phyloP scores from a whole-genome alignment of 2,888 invertebrate species.

The Petrolisthes cinctipes region DNA sequence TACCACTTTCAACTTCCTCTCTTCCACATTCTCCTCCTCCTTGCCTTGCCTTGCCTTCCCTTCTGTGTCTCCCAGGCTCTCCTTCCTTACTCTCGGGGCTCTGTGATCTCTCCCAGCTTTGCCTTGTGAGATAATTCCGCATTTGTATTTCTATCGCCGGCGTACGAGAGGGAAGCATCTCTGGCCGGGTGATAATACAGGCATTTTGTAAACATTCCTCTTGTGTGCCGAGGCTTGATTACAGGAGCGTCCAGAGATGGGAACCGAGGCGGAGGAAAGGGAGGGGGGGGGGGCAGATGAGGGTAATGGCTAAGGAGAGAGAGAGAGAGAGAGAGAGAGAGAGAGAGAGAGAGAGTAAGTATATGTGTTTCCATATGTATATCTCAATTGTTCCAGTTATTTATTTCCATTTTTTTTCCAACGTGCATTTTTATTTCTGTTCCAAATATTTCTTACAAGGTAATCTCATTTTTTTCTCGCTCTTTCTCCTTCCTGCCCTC shows the following conservation, averaged over 20 bases:
- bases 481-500: neutral
- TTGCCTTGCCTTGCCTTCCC: neutral
- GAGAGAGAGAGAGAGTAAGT: neutral
- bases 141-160: slow-evolving; percentile 50
- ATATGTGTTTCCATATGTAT: slow-evolving; percentile 9
- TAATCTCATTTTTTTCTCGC: slow-evolving; percentile 1
- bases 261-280: neutral
- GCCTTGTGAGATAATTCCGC: slow-evolving; percentile 39
- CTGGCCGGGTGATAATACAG: slow-evolving; percentile 32
- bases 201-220: slow-evolving; percentile 46
- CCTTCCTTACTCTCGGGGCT: neutral
- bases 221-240: slow-evolving; percentile 8
- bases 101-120: slow-evolving; percentile 38
- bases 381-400: slow-evolving; percentile 1
- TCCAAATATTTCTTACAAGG: neutral
- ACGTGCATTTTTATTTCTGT: neutral
- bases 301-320: neutral
- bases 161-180: slow-evolving; percentile 43
- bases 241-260: slow-evolving; percentile 18
- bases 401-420: neutral
- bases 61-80: slow-evolving; percentile 18
- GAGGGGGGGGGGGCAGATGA: neutral
- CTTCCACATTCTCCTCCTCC: neutral
- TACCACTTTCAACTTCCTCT: neutral
- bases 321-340: neutral